phyloP scores from a whole-genome alignment of 2,888 invertebrate species.

The Halictus quadricinctus region DNA sequence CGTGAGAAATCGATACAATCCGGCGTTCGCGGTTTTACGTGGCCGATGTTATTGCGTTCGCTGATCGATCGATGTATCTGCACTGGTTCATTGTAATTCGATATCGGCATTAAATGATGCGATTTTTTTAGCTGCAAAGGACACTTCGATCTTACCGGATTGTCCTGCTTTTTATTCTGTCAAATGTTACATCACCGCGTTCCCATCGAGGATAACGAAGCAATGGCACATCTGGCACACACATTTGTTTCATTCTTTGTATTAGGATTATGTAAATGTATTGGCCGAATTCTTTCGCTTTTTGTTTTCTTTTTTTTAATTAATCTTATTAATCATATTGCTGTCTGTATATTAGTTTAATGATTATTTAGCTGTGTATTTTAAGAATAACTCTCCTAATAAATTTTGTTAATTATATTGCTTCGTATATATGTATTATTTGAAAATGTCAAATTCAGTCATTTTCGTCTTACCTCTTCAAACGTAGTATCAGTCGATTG shows the following conservation, averaged over 20 bases:
- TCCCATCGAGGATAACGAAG: neutral
- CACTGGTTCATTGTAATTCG: constrained; percentile 29
- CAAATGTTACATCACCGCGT: neutral
- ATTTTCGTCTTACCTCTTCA: too few species aligned
- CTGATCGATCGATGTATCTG: constrained; percentile 36
- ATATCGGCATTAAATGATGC: constrained; percentile 30
- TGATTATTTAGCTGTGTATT: too few species aligned
- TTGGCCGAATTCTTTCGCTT: neutral
- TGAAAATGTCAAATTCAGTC: too few species aligned
- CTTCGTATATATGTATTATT: too few species aligned
- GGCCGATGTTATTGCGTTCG: constrained; percentile 14
- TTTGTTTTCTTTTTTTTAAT: neutral
- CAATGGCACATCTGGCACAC: neutral
- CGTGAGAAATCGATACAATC: constrained; percentile 47
- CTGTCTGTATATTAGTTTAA: too few species aligned
- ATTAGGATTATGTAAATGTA: neutral
- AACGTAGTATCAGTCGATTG: too few species aligned
- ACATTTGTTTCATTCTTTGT: neutral
- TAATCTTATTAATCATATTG: neutral
- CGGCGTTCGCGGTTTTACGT: constrained; percentile 41
- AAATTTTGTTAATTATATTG: too few species aligned
- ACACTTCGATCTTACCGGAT: neutral
- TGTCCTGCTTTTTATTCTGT: neutral
- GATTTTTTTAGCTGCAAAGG: neutral
- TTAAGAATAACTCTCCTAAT: too few species aligned